These are phyloP conservation scores for Tenthredo amoena DNA, from an alignment of 2,888 invertebrate genomes.

Conservation along the genomic window DNA sequence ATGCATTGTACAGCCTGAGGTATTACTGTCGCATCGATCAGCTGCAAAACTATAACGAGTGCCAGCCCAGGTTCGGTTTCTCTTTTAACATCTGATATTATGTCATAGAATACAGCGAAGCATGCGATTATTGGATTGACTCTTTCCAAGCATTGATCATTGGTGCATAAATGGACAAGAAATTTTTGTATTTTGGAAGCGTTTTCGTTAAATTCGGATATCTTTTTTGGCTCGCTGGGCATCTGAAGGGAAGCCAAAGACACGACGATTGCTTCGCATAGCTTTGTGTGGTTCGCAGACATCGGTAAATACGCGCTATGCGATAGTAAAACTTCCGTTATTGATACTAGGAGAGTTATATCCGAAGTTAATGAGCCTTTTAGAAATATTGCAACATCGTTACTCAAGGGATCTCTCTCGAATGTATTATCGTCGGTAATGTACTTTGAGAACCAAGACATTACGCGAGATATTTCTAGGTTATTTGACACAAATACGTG, in stretches of 20 bases:
- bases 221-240: conserved; percentile 59
- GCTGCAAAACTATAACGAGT: conserved; percentile 82
- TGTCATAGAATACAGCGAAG: conserved; percentile 81
- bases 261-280: conserved; percentile 67
- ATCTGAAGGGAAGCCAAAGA: conserved; percentile 64
- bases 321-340: conserved; percentile 62
- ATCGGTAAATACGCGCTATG: conserved; percentile 63
- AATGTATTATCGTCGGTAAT: conserved; percentile 61
- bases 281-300: conserved; percentile 60
- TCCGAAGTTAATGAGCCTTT: conserved; percentile 59
- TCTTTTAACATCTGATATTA: conserved; percentile 81
- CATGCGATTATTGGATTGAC: conserved; percentile 80
- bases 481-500: conserved; percentile 61
- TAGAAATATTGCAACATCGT: conserved; percentile 68
- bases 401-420: conserved; percentile 59
- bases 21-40: conserved; percentile 77
- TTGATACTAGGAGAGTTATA: conserved; percentile 63
- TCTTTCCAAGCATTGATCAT: conserved; percentile 57
- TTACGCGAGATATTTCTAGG: conserved; percentile 65
- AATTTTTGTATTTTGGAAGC: conserved; percentile 63
- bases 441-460: conserved; percentile 70
- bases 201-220: conserved; percentile 62
- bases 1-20: conserved; percentile 78
- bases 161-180: conserved; percentile 61
- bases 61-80: conserved; percentile 80